Evolutionary conservation across 2,888 invertebrate genomes (phyloP).

Genomic region (Galerucella pusilla): DNA sequence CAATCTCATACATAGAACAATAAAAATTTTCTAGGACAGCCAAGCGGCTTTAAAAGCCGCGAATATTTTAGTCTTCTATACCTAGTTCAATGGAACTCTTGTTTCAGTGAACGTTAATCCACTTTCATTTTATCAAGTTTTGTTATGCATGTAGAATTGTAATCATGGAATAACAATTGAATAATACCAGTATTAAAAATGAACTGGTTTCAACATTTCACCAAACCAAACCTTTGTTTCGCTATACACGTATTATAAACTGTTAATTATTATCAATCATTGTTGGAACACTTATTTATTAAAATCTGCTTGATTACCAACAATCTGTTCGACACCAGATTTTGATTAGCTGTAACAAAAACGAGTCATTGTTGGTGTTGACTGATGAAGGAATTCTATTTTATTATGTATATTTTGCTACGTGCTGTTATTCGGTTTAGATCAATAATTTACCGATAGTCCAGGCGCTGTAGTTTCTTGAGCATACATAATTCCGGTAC

Average conservation of each 20-base stretch:
- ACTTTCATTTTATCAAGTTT: not conserved
- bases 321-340: conserved; percentile 14
- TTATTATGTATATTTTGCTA: not conserved
- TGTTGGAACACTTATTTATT: conserved; percentile 31
- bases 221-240: conserved; percentile 20
- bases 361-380: not conserved
- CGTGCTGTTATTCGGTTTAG: not conserved
- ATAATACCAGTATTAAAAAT: conserved; percentile 27
- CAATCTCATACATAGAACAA: no score
- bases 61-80: no score
- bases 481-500: no score
- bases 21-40: no score
- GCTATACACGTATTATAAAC: conserved; percentile 6
- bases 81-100: no score
- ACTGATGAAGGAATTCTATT: not conserved
- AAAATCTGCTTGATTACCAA: conserved; percentile 27
- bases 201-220: conserved; percentile 14
- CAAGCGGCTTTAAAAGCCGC: no score
- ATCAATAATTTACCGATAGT: no score
- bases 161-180: conserved; percentile 4
- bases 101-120: not conserved
- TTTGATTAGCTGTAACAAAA: conserved; percentile 25
- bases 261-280: conserved; percentile 27
- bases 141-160: not conserved
- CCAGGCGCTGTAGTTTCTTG: no score